These are phyloP conservation scores for Phalacrocorax brasilianus DNA, from an alignment of 2,113 vertebrate genomes.

Conservation along the genomic window DNA sequence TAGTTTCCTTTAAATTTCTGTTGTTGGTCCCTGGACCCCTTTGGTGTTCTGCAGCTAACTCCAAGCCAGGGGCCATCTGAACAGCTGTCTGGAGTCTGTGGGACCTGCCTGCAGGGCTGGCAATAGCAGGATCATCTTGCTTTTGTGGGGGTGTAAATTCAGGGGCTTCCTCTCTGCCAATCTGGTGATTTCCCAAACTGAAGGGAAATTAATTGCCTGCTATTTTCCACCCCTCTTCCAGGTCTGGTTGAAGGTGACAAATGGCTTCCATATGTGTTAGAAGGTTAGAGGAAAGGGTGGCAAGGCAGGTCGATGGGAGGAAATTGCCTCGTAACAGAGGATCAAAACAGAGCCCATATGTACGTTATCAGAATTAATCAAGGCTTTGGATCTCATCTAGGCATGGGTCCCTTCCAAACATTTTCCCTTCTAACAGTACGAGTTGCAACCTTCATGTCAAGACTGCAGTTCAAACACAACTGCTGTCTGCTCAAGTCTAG, in stretches of 20 bases:
- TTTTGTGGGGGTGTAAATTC: not conserved
- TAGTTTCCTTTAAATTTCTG: not conserved
- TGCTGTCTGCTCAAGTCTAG: not conserved
- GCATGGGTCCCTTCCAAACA: too few species aligned
- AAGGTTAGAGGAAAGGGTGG: not conserved
- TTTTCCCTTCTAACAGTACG: not conserved
- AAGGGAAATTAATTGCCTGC: not conserved
- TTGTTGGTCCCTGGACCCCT: not conserved
- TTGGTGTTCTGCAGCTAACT: not conserved
- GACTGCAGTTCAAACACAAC: not conserved
- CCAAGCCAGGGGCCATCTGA: not conserved
- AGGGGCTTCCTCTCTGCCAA: not conserved
- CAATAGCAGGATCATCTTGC: not conserved
- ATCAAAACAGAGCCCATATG: not conserved
- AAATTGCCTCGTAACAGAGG: not conserved
- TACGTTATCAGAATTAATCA: not conserved
- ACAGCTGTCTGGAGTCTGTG: not conserved
- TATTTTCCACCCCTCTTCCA: not conserved
- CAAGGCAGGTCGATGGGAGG: not conserved
- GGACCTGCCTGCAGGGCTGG: not conserved
- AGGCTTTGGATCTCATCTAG: not conserved
- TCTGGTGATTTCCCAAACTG: not conserved
- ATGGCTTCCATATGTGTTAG: not conserved
- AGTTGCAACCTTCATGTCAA: not conserved
- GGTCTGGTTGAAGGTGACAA: not conserved